A percentile compares a stretch with the other conserved stretches of the same genome.
Conservation (phyloP, 2,888 invertebrate genomes). For the Leptinotarsa haldemani region DNA sequence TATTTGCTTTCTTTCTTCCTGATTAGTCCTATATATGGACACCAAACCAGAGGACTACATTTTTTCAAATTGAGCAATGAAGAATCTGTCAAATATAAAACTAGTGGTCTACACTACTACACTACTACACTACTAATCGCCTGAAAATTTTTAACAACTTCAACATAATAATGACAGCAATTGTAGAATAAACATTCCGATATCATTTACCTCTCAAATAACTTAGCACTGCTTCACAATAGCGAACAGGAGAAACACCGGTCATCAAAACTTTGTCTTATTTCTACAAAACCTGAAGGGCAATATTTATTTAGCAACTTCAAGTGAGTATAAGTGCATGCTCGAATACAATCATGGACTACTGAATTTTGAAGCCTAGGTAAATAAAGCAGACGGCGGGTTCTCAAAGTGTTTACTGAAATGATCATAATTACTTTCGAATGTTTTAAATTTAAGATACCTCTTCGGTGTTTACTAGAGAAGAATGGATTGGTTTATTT, state of each 20-base stretch:
- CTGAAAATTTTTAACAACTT: too few relatives aligned
- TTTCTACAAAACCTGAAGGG: conserved; percentile 11
- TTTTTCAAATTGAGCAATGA: too few relatives aligned
- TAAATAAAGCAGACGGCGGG: conserved; percentile 20
- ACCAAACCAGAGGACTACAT: too few relatives aligned
- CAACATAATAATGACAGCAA: too few relatives aligned
- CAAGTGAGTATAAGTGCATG: conserved; percentile 22
- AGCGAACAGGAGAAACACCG: not conserved
- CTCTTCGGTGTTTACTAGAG: not conserved
- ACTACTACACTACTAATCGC: too few relatives aligned
- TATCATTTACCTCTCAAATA: too few relatives aligned
- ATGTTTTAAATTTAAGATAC: conserved; percentile 24
- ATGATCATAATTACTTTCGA: conserved; percentile 26
- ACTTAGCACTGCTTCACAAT: not conserved
- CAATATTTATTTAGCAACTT: conserved; percentile 17
- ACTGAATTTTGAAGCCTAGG: conserved; percentile 38
- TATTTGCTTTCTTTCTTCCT: too few relatives aligned
- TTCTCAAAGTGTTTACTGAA: conserved; percentile 29
- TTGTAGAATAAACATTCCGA: too few relatives aligned
- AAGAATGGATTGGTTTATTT: conserved; percentile 9
- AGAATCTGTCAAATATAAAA: too few relatives aligned
- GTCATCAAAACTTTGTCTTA: conserved; percentile 4
- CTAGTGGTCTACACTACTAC: too few relatives aligned
- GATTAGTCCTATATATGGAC: too few relatives aligned
- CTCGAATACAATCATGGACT: conserved; percentile 33